Evolutionary conservation across 2,797 vertebrate genomes (phyloP).

Genomic region (Bradypus variegatus): DNA sequence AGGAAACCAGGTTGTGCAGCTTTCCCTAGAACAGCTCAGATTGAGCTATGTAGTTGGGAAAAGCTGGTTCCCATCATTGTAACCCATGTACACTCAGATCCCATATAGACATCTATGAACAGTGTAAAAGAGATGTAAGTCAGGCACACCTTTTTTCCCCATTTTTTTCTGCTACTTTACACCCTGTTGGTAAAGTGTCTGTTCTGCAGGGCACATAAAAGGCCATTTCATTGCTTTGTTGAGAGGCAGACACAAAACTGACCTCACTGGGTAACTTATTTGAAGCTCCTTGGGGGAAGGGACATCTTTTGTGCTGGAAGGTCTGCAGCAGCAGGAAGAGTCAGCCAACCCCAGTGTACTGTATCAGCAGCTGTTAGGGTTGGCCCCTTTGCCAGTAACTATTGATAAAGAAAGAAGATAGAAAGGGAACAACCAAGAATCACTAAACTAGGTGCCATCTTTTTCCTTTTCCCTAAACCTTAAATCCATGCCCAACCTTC

Average conservation of each 20-base stretch:
- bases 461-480: not conserved
- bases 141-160: not conserved
- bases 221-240: not conserved
- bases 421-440: not conserved
- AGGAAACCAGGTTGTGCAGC: too few species aligned
- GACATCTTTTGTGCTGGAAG: too few species aligned
- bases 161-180: not conserved
- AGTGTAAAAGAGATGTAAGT: not conserved
- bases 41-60: not conserved
- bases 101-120: not conserved
- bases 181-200: not conserved
- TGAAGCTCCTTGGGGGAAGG: not conserved
- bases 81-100: not conserved
- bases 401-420: not conserved
- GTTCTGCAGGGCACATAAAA: not conserved
- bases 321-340: not conserved
- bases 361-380: not conserved
- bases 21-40: not conserved
- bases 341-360: not conserved
- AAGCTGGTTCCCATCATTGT: not conserved
- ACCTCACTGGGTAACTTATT: not conserved
- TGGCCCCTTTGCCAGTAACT: not conserved
- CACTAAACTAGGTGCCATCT: not conserved
- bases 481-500: not conserved
- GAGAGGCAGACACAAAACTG: not conserved